Base-by-base conservation (phyloP, 37 sponge, comb jelly and placozoan genomes). In the Beroe ovata region DNA sequence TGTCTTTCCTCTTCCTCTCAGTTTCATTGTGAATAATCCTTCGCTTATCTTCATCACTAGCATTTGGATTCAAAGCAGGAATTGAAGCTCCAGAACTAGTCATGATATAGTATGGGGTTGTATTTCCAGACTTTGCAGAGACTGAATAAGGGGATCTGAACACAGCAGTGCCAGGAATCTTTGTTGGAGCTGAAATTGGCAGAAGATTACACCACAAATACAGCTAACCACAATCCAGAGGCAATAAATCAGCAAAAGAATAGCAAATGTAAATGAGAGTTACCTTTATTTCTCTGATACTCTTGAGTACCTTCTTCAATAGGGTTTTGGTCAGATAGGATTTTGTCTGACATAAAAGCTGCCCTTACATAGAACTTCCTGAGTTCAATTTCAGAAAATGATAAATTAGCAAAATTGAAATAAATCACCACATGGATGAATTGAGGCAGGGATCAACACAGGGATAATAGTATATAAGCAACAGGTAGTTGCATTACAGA, bases 101-200 rank as follows among this genome's bases (percentile, higher is more conserved):
- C 84, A 77, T 77, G 23, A 77, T 77, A 35, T 77, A 77, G 54
- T 77, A 77, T 21, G 84, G 84, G 1, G 84, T 36, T 21, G 36
- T 32, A 25, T 16, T 42, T 38, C 54, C 54, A 77, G 84, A 28
- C 4, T 77, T 77, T 1, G 54, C 21, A 21, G 84, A 39, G 22
- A 77, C 54, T 8, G 84, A 77, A 42, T 77, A 77, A 1, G 84
- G 84, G 41, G 84, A 77, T 14, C 84, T 33, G 41, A 77, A 77
- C 8, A 77, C 84, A 11, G 84, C 84, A 39, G 84, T 77, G 0
- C 84, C 84, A 77, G 84, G 84, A n/a, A 77, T 77, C 38, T 77
- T 77, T 33, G 84, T 40, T 16, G 84, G 42, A 6, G 84, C 84
- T 77, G 84, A 77, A 77, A 77, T n/a, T n/a, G n/a, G n/a, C n/a